A percentile compares a stretch with the other conserved stretches of the same genome.
Evolutionary conservation across 2,113 vertebrate species (phyloP).

Genomic region (Ancistrus triradiatus): DNA sequence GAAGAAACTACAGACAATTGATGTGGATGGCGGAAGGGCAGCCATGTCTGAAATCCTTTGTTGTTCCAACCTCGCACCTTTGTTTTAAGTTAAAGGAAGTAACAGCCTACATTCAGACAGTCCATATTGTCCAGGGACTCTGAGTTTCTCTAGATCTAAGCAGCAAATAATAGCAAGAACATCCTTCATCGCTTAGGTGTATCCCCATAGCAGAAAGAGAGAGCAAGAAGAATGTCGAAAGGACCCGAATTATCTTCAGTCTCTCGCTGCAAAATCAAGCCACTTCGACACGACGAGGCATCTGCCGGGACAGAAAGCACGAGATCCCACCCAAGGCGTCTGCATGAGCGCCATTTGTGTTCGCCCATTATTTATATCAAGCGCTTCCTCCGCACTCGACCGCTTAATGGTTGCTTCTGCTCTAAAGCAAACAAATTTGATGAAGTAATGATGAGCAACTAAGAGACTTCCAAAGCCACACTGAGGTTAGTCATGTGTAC

Average conservation of each 20-base stretch:
- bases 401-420: neutral
- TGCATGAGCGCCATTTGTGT: no score
- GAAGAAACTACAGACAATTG: no score
- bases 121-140: constrained; percentile 14
- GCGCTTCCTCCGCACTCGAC: neutral
- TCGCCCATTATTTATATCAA: no score
- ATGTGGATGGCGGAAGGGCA: no score
- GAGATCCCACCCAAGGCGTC: no score
- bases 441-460: constrained; percentile 4
- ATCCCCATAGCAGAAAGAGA: constrained; percentile 25
- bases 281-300: no score
- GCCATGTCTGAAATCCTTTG: constrained; percentile 20
- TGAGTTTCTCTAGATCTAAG: constrained; percentile 44
- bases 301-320: no score
- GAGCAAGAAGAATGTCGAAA: neutral
- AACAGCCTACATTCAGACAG: constrained; percentile 14
- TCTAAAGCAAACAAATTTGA: constrained; percentile 10
- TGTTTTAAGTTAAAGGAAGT: constrained; percentile 22
- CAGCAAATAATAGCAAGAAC: constrained; percentile 46
- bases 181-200: constrained; percentile 21
- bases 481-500: constrained; percentile 1
- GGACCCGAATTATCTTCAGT: no score
- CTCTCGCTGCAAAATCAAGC: no score
- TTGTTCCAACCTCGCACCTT: constrained; percentile 17
- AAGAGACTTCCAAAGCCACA: constrained; percentile 22